Percentiles rank a stretch among this genome's conserved stretches.
phyloP scores from a whole-genome alignment of 2,797 vertebrate species.

The Notoglanidium macrostoma region DNA sequence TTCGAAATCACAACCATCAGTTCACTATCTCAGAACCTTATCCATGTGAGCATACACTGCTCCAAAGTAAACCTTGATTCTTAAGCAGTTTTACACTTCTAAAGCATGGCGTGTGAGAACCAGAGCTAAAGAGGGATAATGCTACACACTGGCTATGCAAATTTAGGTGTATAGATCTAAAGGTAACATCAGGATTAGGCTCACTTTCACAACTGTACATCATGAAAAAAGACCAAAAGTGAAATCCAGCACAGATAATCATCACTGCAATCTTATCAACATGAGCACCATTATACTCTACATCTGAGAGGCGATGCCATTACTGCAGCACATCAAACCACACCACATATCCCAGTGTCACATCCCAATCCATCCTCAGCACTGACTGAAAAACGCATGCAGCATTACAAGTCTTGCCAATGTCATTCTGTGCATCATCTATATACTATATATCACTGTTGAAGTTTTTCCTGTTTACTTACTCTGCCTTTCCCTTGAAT shows the following conservation, averaged over 20 bases:
- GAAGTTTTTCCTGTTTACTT: not conserved
- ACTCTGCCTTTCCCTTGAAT: not conserved
- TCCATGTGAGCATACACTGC: not conserved
- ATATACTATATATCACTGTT: too few relatives aligned
- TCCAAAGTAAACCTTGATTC: not conserved
- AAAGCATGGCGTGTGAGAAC: not conserved
- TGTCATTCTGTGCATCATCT: not conserved
- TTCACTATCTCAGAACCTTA: not conserved
- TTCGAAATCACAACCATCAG: not conserved
- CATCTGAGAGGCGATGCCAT: not conserved
- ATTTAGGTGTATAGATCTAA: not conserved
- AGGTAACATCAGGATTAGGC: not conserved
- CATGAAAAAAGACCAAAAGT: slow-evolving; percentile 2
- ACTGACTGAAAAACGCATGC: not conserved
- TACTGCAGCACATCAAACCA: not conserved
- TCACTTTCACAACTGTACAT: not conserved
- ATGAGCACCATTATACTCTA: not conserved
- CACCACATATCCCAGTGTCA: not conserved
- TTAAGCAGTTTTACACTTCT: not conserved
- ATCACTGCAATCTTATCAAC: not conserved
- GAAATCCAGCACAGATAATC: not conserved
- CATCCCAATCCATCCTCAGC: slow-evolving; percentile 3
- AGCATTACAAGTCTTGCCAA: not conserved
- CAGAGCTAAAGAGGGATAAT: not conserved
- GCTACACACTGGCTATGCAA: not conserved